Base-by-base conservation (phyloP, 2,113 vertebrate species). In the Salvelinus sp. region DNA sequence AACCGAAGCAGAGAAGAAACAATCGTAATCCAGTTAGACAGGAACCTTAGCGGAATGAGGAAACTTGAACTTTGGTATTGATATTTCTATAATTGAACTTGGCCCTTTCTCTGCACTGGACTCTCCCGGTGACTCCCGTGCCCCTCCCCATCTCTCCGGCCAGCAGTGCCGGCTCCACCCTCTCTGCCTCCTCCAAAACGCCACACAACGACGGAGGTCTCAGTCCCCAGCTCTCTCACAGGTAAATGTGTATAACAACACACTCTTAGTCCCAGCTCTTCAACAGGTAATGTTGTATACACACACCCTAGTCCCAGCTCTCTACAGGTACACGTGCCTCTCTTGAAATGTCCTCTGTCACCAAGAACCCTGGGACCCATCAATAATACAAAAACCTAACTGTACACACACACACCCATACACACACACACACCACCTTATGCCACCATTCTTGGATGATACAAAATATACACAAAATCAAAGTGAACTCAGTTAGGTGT, bases 131-230 rank as follows among this genome's bases (percentile, higher is more conserved):
- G 47, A 94, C 93, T 6, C 93, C 93, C 0, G 83, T 87, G 16
- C 91, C 88, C 6, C 87, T 93, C 57, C 91, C 93, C 79, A 90
- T 93, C 82, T 93, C 92, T 60, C 88, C 93, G 25, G 92, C 92
- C 68, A 94, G 92, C 90, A 93, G 93, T 1, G 89, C 88, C 1
- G 90, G 92, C 69, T 93, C 93, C 77, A 90, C 92, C n/a, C 88
- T 93, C 6, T 89, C 91, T 67, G 87, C 89, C 0, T 44, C 88
- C 70, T 91, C 91, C 82, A 91, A 90, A 20, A 88, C 90, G 0
- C 76, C 91, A n/a, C 81, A 88, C 78, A 76, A 65, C 89, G 93
- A 27, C 84, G 92, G 75, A 87, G 91, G 73, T 92, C 92, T 66
- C 93, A 92, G 82, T 92, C 92, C 92, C 2, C 92, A 94, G 68